These are phyloP conservation scores for Hippoglossus hippoglossus DNA, from an alignment of 2,797 vertebrate genomes.

Conservation along the genomic window DNA sequence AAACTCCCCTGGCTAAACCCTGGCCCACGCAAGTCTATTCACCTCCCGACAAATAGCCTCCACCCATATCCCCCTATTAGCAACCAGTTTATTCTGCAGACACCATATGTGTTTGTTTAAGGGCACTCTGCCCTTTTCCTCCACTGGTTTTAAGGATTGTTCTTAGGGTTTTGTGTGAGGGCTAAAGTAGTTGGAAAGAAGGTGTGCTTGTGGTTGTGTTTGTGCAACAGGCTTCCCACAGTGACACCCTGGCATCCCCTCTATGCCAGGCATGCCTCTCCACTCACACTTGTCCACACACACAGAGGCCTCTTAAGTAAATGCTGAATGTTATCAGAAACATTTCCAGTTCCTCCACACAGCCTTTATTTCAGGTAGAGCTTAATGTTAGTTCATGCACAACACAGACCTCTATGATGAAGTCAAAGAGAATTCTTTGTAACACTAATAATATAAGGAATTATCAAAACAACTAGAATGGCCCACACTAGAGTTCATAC, in stretches of 20 bases:
- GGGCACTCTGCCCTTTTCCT: conserved; percentile 64
- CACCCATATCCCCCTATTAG: conserved; percentile 62
- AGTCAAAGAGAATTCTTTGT: background rate
- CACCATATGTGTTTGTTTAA: conserved; percentile 78
- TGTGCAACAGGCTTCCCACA: conserved; percentile 61
- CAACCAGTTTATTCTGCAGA: conserved; percentile 50
- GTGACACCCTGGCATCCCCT: conserved; percentile 62
- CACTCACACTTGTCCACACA: conserved; percentile 63
- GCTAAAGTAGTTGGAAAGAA: conserved; percentile 37
- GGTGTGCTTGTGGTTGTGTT: conserved; percentile 6
- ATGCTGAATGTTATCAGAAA: conserved; percentile 55
- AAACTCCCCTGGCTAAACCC: conserved; percentile 67
- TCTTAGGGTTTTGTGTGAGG: conserved; percentile 43
- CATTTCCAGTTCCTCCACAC: conserved; percentile 28
- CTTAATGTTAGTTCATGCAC: background rate
- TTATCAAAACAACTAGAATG: too few species aligned
- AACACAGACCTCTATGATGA: background rate
- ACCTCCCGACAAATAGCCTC: conserved; percentile 63
- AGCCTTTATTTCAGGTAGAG: conserved; percentile 9
- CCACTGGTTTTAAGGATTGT: conserved; percentile 50
- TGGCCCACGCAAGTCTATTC: conserved; percentile 65
- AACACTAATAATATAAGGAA: too few species aligned
- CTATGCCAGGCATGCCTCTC: conserved; percentile 69
- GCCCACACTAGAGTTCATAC: too few species aligned
- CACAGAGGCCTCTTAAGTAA: conserved; percentile 62